Base-by-base conservation (phyloP, 2,888 invertebrate species). In the Pogonocherus hispidulus region DNA sequence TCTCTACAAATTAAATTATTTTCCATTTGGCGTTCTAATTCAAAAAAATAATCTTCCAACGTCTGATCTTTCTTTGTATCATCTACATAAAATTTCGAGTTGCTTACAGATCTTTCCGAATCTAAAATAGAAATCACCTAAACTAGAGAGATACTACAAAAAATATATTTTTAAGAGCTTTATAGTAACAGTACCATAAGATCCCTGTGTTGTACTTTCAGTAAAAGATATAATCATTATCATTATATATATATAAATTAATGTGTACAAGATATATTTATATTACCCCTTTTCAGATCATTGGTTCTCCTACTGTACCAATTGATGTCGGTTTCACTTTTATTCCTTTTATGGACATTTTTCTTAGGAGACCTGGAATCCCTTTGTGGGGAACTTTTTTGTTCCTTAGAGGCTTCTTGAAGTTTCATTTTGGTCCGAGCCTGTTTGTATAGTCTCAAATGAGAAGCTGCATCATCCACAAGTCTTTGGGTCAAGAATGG, bases 381-480 rank as follows among this genome's bases (percentile, higher is more conserved):
- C 63, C 80, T 80, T 18, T 81, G 72, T 1, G 84, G 84, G 3
- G 85, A 85, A 73, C 79, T 80, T 71, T 78, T 78, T 22, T 80
- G 78, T 35, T 81, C 79, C 70, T 74, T 80, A 16, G 79, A 75
- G 65, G 78, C 79, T 49, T 83, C 82, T 57, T 80, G 76, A 2
- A 77, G 68, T 77, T 85, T 84, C 71, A 85, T 78, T 76, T 82
- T 89, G 79, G 67, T 87, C 79, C 90, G 87, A 0, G 97, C 94
- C 82, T 94, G 92, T 76, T 96, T 91, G 83, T 93, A 97, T 19
- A 97, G 86, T 73, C 95, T 90, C 74, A 97, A 89, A 86, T 97
- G 97, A 22, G 94, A 92, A 0, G 96, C 96, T 72, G 95, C 90
- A 86, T 97, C 96, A 85, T 97, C 97, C 1, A 97, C 95, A 68